A percentile compares a stretch with the other conserved stretches of the same genome.
These are phyloP conservation scores for Embidobia sp. DNA, from an alignment of 2,888 invertebrate species.

Conservation along the genomic window DNA sequence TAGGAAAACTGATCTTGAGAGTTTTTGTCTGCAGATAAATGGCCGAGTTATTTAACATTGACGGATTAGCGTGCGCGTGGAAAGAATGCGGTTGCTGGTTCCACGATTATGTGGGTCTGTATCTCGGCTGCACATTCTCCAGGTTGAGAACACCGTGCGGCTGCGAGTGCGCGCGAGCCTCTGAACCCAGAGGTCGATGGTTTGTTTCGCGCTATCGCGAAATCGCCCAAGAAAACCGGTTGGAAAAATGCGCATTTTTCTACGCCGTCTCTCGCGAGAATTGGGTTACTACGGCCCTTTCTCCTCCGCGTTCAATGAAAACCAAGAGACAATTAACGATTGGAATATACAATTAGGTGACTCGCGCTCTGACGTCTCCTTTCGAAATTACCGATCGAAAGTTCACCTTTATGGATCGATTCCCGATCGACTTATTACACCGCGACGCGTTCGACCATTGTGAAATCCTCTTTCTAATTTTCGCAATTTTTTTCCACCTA, in stretches of 20 bases:
- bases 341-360: constrained; percentile 44
- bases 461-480: constrained; percentile 17
- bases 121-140: constrained; percentile 71
- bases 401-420: constrained; percentile 36
- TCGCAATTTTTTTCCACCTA: too few species aligned
- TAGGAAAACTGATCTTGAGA: constrained; percentile 16
- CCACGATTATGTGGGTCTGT: constrained; percentile 77
- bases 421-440: too few species aligned
- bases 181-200: constrained; percentile 57
- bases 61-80: constrained; percentile 66
- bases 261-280: constrained; percentile 27
- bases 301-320: constrained; percentile 41
- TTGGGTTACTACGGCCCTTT: constrained; percentile 52
- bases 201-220: constrained; percentile 52
- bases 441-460: constrained; percentile 17
- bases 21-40: constrained; percentile 5
- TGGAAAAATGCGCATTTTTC: constrained; percentile 51
- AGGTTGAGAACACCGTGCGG: constrained; percentile 75
- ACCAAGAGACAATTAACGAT: constrained; percentile 40
- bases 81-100: constrained; percentile 78
- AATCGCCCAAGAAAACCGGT: constrained; percentile 54
- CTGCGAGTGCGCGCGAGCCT: constrained; percentile 47
- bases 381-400: constrained; percentile 42
- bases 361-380: constrained; percentile 27
- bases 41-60: constrained; percentile 48